Evolutionary conservation across 2,113 vertebrate genomes (phyloP).

Genomic region (Amblyornis subalaris): DNA sequence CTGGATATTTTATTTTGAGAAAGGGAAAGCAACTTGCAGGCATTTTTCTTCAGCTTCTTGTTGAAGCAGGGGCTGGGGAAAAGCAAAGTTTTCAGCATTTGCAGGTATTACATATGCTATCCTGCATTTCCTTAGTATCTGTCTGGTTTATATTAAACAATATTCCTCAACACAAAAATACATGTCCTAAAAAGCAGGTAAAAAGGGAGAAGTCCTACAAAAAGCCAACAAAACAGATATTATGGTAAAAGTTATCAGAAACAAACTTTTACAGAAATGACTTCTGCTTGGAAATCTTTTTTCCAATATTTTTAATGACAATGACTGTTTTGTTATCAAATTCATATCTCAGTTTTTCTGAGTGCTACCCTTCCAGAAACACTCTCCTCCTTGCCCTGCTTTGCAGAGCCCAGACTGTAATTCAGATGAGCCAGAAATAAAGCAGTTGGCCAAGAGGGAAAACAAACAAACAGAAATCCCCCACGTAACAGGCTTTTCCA

Average conservation of each 20-base stretch:
- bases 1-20: not conserved
- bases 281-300: not conserved
- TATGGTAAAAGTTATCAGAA: not conserved
- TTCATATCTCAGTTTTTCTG: not conserved
- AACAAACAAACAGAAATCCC: slow-evolving; percentile 45
- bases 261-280: not conserved
- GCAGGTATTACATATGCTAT: not conserved
- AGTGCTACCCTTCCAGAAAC: not conserved
- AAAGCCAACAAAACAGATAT: not conserved
- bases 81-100: not conserved
- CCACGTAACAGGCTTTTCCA: slow-evolving; percentile 30
- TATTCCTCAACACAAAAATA: not conserved
- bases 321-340: not conserved
- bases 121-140: not conserved
- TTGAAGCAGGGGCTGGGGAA: not conserved
- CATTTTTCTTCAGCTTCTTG: not conserved
- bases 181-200: not conserved
- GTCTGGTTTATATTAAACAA: not conserved
- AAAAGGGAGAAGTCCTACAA: not conserved
- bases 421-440: slow-evolving; percentile 28
- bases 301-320: not conserved
- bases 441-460: slow-evolving; percentile 49
- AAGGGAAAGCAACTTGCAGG: not conserved
- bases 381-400: not conserved
- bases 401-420: not conserved